Base-by-base conservation (phyloP, 2,888 invertebrate genomes). In the Poecilus cupreus region DNA sequence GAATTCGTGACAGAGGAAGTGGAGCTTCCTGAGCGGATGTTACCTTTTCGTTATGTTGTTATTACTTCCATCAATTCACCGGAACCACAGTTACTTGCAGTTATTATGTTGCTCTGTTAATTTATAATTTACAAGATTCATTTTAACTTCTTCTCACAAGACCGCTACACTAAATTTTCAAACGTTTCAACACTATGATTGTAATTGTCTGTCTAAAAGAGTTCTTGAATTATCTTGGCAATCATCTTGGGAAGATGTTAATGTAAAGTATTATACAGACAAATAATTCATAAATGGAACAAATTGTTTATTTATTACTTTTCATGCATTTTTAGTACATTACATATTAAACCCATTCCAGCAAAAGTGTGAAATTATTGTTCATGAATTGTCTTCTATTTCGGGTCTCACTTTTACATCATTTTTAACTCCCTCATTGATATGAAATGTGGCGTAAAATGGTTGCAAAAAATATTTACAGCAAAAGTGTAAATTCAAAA, bases 31-130 rank as follows among this genome's bases (percentile, higher is more conserved):
- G 76, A 13, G 37, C 76, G 76, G 76, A 76, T 54, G 76, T 76
- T 76, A 37, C 76, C 76, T 37, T 76, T 76, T 76, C 57, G 76
- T 76, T 70, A 70, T 43, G 37, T 70, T 70, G 13, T 70, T 76
- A 54, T 76, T 76, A 37, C 16, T 54, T 51, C 51, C 57, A 76
- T 54, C 37, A 51, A 76, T 76, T 57, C 54, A 54, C 51, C 76
- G 51, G 51, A 72, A 72, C 72, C 43, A 46, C 72, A 72, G 72
- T 72, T 72, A 72, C 43, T 16, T 72, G 13, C 18, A 22, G 46
- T 72, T 72, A 72, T 72, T 68, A 68, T 51, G 51, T 68, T 37
- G 64, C 64, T 32, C 37, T 68, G 18, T 68, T 37, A 51, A 51
- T 51, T 51, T 51, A 18, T 51, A 18, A 51, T 18, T 18, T 51